phyloP scores from a whole-genome alignment of 2,888 invertebrate genomes.

The Platynereis dumerilii region DNA sequence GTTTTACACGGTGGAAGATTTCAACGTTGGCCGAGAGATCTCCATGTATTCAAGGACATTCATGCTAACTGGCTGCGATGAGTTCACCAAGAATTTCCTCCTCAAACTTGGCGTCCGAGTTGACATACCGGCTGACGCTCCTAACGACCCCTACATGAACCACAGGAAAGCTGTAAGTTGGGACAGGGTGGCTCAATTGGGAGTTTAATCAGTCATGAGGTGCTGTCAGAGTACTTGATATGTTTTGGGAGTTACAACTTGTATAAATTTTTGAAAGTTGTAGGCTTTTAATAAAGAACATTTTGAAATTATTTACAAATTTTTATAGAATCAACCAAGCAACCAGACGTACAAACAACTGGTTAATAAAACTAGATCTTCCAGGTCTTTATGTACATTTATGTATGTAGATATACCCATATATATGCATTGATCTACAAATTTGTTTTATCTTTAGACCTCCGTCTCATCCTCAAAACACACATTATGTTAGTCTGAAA shows the following conservation, averaged over 20 bases:
- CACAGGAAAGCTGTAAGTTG: slow-evolving; percentile 48
- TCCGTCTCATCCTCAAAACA: no score
- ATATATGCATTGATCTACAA: no score
- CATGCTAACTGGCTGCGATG: slow-evolving; percentile 84
- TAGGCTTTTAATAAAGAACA: no score
- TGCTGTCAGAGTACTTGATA: neutral
- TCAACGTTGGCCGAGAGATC: slow-evolving; percentile 83
- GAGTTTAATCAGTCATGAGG: neutral
- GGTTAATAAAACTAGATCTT: no score
- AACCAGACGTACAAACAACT: no score
- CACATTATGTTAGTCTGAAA: no score
- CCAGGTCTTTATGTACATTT: no score
- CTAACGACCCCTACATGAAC: slow-evolving; percentile 57
- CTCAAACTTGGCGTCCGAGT: slow-evolving; percentile 85
- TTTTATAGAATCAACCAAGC: no score
- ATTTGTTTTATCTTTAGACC: no score
- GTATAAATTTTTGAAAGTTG: neutral
- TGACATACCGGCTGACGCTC: slow-evolving; percentile 38
- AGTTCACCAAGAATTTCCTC: slow-evolving; percentile 84
- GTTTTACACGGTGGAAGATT: slow-evolving; percentile 83
- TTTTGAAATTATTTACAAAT: no score
- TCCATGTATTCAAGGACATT: slow-evolving; percentile 81
- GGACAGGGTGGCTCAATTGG: no score
- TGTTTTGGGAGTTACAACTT: neutral
- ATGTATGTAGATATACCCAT: no score